Conservation (phyloP, 2,888 invertebrate genomes). For the Hoplodrina blanda region DNA sequence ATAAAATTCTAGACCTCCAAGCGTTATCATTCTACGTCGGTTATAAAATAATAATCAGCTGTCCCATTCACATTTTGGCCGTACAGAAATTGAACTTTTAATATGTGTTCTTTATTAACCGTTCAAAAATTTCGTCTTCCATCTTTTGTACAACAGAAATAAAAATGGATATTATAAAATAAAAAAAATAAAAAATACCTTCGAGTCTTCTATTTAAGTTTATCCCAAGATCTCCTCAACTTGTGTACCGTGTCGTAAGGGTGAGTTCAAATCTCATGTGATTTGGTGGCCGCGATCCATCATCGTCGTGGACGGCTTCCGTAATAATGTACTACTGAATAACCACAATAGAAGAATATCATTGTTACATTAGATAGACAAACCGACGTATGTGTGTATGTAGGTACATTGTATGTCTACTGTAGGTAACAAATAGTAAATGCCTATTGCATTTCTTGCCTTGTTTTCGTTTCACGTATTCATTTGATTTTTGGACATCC, state of each 20-base stretch:
- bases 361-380: constrained; percentile 37
- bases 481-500: too few relatives aligned
- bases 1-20: too few relatives aligned
- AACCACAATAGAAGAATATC: constrained; percentile 61
- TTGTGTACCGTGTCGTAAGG: constrained; percentile 71
- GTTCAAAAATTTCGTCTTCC: too few relatives aligned
- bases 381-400: not conserved
- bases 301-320: constrained; percentile 82
- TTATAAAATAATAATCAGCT: too few relatives aligned
- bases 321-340: constrained; percentile 82
- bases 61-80: too few relatives aligned
- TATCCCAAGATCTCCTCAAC: constrained; percentile 7
- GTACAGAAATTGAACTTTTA: too few relatives aligned
- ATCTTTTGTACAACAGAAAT: too few relatives aligned
- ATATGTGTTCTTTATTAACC: too few relatives aligned
- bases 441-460: too few relatives aligned
- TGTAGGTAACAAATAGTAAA: not conserved
- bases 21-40: too few relatives aligned
- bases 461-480: too few relatives aligned
- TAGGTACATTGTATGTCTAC: not conserved
- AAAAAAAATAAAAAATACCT: not conserved
- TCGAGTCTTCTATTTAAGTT: not conserved
- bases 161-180: too few relatives aligned
- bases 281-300: constrained; percentile 85
- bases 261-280: constrained; percentile 85